These are phyloP conservation scores for Tetramorium parvispinum DNA, from an alignment of 1,140 invertebrate genomes.

Conservation along the genomic window DNA sequence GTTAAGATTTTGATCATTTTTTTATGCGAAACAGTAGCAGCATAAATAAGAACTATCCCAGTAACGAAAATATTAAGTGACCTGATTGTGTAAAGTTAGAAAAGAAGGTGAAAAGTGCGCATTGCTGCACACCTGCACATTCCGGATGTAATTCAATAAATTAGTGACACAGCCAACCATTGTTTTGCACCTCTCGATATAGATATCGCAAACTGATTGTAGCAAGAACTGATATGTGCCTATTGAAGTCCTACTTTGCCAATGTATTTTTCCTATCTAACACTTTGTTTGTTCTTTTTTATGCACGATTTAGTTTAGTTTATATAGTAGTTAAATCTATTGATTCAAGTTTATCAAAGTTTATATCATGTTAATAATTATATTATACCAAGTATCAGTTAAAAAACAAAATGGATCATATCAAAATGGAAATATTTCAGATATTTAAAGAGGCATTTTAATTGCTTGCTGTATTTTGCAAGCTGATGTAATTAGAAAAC, in stretches of 20 bases:
- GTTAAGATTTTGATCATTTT: neutral
- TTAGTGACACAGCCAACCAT: conserved; percentile 23
- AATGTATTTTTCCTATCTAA: neutral
- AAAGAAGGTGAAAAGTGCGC: neutral
- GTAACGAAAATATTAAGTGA: neutral
- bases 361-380: neutral
- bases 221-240: neutral
- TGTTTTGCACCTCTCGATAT: conserved; percentile 12
- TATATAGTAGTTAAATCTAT: neutral
- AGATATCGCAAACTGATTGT: neutral
- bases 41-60: neutral
- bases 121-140: neutral
- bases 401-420: neutral
- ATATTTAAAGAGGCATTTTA: neutral
- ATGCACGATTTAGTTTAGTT: too few relatives aligned
- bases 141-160: neutral
- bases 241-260: neutral
- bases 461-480: neutral
- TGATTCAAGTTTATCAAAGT: neutral
- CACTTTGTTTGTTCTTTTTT: neutral
- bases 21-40: too few relatives aligned
- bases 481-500: neutral
- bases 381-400: neutral
- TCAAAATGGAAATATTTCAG: neutral
- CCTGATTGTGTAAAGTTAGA: neutral